phyloP scores from a whole-genome alignment of 2,888 invertebrate species.

The Hemicrepidius hirtus region DNA sequence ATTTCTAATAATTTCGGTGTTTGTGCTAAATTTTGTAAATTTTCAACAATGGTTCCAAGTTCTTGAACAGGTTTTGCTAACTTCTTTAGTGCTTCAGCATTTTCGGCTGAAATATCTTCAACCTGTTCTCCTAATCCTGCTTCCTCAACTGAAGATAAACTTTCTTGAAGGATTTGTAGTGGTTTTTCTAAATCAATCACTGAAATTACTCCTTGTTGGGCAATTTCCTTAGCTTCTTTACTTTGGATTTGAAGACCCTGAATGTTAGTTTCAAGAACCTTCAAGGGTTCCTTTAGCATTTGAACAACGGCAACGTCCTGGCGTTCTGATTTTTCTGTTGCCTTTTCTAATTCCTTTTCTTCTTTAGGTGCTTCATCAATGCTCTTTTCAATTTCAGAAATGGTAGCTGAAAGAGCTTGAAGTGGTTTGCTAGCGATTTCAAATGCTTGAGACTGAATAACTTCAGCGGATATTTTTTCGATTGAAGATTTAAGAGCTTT shows the following conservation, averaged over 20 bases:
- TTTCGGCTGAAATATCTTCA: conserved; percentile 28
- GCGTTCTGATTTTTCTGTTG: neutral
- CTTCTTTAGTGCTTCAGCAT: conserved; percentile 17
- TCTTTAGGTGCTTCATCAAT: neutral
- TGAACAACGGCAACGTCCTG: neutral
- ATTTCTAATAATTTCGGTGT: conserved; percentile 41
- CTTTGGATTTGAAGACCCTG: neutral
- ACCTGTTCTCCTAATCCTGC: neutral
- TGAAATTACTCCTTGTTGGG: conserved; percentile 23
- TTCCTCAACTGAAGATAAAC: neutral
- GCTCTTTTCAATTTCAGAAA: conserved; percentile 8
- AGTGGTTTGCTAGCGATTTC: conserved; percentile 55
- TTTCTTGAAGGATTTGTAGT: conserved; percentile 7
- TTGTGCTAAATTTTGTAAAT: conserved; percentile 17
- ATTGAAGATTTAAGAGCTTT: conserved; percentile 46
- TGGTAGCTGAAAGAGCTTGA: conserved; percentile 43
- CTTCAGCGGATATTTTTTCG: conserved; percentile 19
- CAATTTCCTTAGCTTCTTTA: neutral
- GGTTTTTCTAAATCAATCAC: conserved; percentile 20
- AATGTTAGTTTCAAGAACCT: conserved; percentile 1
- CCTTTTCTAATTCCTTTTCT: neutral
- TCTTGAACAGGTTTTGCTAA: conserved; percentile 43
- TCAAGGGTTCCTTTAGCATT: neutral
- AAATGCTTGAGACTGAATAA: conserved; percentile 39
- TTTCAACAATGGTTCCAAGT: conserved; percentile 43